These are phyloP conservation scores for Clarias pachynema DNA, from an alignment of 2,797 vertebrate genomes.

Conservation along the genomic window DNA sequence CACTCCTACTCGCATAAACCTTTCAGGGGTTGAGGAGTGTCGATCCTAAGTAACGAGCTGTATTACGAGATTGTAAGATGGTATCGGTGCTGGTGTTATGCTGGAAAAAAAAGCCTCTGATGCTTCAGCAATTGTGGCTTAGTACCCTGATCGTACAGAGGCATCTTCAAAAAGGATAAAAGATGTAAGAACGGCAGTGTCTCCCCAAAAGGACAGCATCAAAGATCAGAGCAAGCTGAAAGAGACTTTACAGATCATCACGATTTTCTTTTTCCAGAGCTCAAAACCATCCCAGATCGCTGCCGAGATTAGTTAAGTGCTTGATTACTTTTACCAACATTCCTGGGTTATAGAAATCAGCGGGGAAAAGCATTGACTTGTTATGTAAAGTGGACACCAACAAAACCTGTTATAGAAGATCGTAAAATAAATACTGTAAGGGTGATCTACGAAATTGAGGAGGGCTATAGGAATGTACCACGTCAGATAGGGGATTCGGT, in stretches of 20 bases:
- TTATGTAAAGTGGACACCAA: constrained; percentile 23
- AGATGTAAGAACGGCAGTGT: neutral
- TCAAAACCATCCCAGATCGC: neutral
- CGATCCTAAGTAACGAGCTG: neutral
- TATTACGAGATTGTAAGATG: neutral
- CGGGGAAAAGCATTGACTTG: neutral
- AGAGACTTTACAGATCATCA: neutral
- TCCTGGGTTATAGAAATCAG: constrained; percentile 7
- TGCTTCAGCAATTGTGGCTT: constrained; percentile 17
- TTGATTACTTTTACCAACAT: neutral
- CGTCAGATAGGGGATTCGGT: constrained; percentile 33
- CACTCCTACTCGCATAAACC: neutral
- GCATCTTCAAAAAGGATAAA: neutral
- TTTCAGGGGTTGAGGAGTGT: neutral
- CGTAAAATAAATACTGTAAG: constrained; percentile 15
- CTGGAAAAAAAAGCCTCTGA: constrained; percentile 9
- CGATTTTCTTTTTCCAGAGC: neutral
- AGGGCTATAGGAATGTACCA: constrained; percentile 43
- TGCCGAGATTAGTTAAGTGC: neutral
- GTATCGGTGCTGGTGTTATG: neutral
- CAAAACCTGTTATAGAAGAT: constrained; percentile 25
- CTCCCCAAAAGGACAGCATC: constrained; percentile 1
- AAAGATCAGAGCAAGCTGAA: neutral
- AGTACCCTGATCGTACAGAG: neutral
- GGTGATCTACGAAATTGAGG: constrained; percentile 37